Conservation (phyloP, 2,888 invertebrate genomes). For the Cremastinae sp. region DNA sequence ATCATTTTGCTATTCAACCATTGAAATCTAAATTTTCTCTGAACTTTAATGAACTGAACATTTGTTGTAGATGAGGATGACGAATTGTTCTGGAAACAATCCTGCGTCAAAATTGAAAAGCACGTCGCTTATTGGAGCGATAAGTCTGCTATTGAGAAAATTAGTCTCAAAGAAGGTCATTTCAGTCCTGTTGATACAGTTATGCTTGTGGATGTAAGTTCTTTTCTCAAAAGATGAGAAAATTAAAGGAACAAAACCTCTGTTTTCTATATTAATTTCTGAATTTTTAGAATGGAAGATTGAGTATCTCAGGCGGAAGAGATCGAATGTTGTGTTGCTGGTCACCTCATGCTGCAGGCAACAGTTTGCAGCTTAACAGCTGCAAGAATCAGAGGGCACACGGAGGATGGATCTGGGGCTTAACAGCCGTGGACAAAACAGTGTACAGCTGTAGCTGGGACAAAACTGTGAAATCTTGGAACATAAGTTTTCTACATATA, state of each 20-base stretch:
- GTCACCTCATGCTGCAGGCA: conserved; percentile 75
- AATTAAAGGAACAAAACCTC: not conserved
- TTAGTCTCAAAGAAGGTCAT: conserved; percentile 82
- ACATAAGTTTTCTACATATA: conserved; percentile 79
- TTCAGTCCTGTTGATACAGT: conserved; percentile 84
- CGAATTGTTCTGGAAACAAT: conserved; percentile 82
- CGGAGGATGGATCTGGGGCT: conserved; percentile 85
- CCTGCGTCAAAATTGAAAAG: conserved; percentile 84
- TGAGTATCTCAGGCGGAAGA: conserved; percentile 83
- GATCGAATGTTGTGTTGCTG: conserved; percentile 83
- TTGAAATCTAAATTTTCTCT: not conserved
- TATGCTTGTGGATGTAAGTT: conserved; percentile 82
- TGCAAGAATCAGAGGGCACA: conserved; percentile 80
- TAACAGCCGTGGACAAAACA: conserved; percentile 81
- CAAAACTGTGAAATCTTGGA: conserved; percentile 83
- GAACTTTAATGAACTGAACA: not conserved
- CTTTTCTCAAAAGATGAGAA: conserved; percentile 57
- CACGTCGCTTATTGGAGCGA: conserved; percentile 83
- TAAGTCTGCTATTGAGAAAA: conserved; percentile 80
- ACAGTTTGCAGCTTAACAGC: not conserved
- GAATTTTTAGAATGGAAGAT: conserved; percentile 68
- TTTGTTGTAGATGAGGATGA: conserved; percentile 76
- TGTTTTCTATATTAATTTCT: not conserved
- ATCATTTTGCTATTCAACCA: not conserved
- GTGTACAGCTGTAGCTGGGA: conserved; percentile 85